Conservation (phyloP, 2,797 vertebrate genomes). For the Rhinatrema bivittatum region DNA sequence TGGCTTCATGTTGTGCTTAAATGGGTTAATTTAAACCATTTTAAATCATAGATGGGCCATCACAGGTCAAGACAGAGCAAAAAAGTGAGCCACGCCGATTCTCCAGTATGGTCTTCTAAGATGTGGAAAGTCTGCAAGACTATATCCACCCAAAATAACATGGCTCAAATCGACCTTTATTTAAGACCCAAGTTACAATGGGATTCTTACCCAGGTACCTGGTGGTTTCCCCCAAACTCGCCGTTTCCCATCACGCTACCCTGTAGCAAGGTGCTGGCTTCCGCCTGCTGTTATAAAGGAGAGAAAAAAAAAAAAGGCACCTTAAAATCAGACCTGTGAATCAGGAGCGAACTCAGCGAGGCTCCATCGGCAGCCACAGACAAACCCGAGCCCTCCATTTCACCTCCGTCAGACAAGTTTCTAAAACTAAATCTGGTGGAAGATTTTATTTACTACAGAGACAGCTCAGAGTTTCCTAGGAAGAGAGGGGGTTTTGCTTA, state of each 20-base stretch:
- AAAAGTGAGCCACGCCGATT: background rate
- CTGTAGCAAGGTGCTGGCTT: constrained; percentile 63
- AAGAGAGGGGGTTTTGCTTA: background rate
- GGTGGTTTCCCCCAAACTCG: constrained; percentile 53
- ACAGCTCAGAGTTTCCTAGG: background rate
- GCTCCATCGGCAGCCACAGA: background rate
- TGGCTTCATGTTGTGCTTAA: too few relatives aligned
- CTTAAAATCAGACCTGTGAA: background rate
- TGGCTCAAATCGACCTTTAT: too few relatives aligned
- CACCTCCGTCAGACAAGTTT: too few relatives aligned
- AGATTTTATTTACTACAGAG: background rate
- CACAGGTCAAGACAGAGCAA: background rate
- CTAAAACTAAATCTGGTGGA: too few relatives aligned
- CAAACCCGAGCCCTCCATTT: too few relatives aligned
- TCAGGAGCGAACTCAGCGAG: background rate
- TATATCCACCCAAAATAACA: background rate
- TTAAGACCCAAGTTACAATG: too few relatives aligned
- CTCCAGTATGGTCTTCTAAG: background rate
- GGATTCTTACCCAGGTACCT: constrained; percentile 59
- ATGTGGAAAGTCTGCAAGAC: background rate
- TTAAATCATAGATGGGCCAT: background rate
- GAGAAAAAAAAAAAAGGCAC: constrained; percentile 3
- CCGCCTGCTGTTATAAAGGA: constrained; percentile 50
- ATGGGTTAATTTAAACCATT: background rate
- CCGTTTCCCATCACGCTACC: constrained; percentile 54